Percentiles rank a stretch among this genome's conserved stretches.
Evolutionary conservation across 2,113 vertebrate genomes (phyloP).

Genomic region (Galbula dea): DNA sequence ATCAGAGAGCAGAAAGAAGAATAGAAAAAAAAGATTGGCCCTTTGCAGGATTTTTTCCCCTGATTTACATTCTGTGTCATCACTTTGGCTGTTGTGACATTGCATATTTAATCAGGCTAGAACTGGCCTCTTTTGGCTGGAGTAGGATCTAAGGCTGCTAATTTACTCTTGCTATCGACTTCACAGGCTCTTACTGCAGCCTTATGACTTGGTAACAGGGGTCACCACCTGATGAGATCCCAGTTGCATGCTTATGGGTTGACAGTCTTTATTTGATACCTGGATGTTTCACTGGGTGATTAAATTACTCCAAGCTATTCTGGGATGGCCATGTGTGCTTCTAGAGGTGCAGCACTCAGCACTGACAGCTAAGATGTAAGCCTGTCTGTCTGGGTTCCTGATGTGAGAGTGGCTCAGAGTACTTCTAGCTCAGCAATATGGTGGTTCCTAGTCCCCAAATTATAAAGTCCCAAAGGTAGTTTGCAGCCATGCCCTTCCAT

Average conservation of each 20-base stretch:
- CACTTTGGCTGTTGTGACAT: constrained; percentile 41
- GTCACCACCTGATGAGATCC: background rate
- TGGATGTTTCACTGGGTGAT: background rate
- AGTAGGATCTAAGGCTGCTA: constrained; percentile 27
- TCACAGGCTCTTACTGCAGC: background rate
- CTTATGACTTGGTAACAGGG: background rate
- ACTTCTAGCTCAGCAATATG: background rate
- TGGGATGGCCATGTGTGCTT: background rate
- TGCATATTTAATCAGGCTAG: constrained; percentile 50
- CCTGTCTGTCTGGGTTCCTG: background rate
- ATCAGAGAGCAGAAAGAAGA: background rate
- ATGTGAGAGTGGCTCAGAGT: background rate
- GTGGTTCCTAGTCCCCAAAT: background rate
- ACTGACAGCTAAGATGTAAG: background rate
- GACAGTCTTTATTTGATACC: background rate
- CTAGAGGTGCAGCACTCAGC: background rate
- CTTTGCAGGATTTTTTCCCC: background rate
- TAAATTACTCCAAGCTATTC: background rate
- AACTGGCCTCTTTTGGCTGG: background rate
- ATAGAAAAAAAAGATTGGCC: background rate
- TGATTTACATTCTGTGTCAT: constrained; percentile 57
- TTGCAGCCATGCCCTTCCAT: background rate
- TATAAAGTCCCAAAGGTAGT: background rate
- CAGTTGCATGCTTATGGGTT: background rate
- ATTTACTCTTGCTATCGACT: constrained; percentile 16